Conservation (phyloP, 2,113 vertebrate species). For the Coturnix japonica region DNA sequence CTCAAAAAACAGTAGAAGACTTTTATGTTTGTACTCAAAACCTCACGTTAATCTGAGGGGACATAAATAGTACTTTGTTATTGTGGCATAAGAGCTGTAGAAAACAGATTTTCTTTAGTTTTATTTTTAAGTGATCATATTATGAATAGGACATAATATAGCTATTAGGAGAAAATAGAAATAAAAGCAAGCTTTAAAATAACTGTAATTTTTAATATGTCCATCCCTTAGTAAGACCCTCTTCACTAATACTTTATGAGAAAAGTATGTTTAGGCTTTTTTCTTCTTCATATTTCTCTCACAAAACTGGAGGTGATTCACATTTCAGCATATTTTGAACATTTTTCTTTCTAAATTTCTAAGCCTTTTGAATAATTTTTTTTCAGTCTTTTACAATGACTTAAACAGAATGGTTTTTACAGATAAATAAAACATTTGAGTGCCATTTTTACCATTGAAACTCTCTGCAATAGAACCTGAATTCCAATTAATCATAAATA, state of each 20-base stretch:
- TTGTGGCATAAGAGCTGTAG: background rate
- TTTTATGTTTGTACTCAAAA: background rate
- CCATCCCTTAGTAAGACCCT: background rate
- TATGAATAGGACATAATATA: background rate
- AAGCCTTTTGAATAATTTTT: background rate
- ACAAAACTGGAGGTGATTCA: background rate
- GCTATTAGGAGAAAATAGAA: background rate
- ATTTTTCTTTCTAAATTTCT: background rate
- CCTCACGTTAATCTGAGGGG: background rate
- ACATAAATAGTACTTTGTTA: background rate
- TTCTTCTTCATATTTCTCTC: background rate
- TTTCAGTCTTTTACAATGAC: background rate
- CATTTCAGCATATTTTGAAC: background rate
- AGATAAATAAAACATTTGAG: rapidly evolving
- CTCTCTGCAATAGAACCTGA: background rate
- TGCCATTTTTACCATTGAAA: background rate
- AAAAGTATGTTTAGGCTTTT: background rate
- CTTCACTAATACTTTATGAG: background rate
- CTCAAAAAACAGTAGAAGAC: background rate
- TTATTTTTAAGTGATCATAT: background rate
- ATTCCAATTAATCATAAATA: background rate
- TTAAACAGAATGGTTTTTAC: background rate
- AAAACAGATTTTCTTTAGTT: background rate
- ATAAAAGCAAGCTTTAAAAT: background rate
- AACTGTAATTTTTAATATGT: background rate